These are phyloP conservation scores for Drosophila prolongata DNA, from an alignment of 2,888 invertebrate species.

Conservation along the genomic window DNA sequence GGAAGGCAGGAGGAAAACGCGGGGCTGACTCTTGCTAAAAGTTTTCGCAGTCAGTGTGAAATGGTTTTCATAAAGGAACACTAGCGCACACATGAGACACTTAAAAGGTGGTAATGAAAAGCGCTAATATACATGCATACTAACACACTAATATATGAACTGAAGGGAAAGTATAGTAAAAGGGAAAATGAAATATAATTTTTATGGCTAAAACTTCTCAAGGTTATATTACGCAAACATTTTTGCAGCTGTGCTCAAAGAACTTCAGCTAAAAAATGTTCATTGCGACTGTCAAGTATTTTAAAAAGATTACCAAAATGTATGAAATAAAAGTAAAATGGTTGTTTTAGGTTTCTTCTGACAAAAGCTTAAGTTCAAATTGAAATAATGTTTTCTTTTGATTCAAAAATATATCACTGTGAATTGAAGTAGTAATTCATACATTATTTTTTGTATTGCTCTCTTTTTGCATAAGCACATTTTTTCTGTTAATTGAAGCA, in stretches of 20 bases:
- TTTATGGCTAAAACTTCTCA: not conserved
- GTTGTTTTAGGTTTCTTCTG: too few relatives aligned
- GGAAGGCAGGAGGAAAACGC: not conserved
- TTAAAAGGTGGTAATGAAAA: slow-evolving; percentile 77
- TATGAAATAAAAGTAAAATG: too few relatives aligned
- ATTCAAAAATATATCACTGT: too few relatives aligned
- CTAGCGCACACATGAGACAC: slow-evolving; percentile 44
- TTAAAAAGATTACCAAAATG: too few relatives aligned
- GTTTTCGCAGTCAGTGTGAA: slow-evolving; percentile 61
- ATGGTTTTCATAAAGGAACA: slow-evolving; percentile 71
- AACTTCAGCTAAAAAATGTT: too few relatives aligned
- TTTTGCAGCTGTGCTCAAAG: too few relatives aligned
- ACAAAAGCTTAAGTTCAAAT: too few relatives aligned
- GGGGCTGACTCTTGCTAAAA: slow-evolving; percentile 49
- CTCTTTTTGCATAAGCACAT: slow-evolving; percentile 46
- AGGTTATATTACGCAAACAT: too few relatives aligned
- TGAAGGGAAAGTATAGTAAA: not conserved
- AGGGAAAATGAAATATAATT: not conserved
- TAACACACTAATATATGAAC: slow-evolving; percentile 8
- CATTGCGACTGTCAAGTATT: too few relatives aligned
- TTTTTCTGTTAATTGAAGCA: slow-evolving; percentile 80
- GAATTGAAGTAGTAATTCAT: too few relatives aligned
- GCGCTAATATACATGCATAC: slow-evolving; percentile 66
- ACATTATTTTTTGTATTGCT: slow-evolving; percentile 5
- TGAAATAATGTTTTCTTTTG: too few relatives aligned